A percentile compares a stretch with the other conserved stretches of the same genome.
Conservation (phyloP, 2,888 invertebrate species). For the Brachylomia viminalis region DNA sequence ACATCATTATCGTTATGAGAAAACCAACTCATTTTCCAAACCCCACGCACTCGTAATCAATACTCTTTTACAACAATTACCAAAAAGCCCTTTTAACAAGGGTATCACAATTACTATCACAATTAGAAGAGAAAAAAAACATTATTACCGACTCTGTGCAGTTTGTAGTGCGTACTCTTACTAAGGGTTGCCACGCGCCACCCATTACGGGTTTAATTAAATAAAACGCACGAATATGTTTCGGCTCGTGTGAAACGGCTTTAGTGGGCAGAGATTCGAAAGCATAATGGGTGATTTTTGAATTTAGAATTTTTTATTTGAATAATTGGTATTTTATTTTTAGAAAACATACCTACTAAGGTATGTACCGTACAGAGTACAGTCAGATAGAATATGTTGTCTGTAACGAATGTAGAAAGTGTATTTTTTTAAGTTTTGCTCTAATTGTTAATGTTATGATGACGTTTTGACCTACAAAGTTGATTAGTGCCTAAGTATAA, state of each 20-base stretch:
- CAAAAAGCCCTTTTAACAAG: constrained; percentile 49
- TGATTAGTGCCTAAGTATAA: too few species aligned
- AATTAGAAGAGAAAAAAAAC: constrained; percentile 53
- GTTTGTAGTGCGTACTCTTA: constrained; percentile 35
- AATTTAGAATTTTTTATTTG: too few species aligned
- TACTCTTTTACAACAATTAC: constrained; percentile 53
- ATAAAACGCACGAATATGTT: constrained; percentile 77
- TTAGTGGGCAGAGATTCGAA: constrained; percentile 44
- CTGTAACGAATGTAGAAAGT: too few species aligned
- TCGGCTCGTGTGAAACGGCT: constrained; percentile 70
- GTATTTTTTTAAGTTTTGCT: too few species aligned
- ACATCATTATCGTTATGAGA: constrained; percentile 21
- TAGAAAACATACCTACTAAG: too few species aligned
- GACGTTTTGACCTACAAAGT: too few species aligned
- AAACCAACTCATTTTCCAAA: constrained; percentile 23
- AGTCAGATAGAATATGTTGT: too few species aligned
- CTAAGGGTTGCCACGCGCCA: constrained; percentile 73
- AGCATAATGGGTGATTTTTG: background rate
- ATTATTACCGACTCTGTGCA: constrained; percentile 40
- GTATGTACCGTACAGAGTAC: too few species aligned
- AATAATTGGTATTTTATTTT: too few species aligned
- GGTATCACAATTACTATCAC: constrained; percentile 56
- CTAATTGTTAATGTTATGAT: too few species aligned
- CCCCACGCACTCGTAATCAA: constrained; percentile 39
- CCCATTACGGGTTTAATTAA: constrained; percentile 81